A percentile compares a stretch with the other conserved stretches of the same genome.
phyloP scores from a whole-genome alignment of 2,797 vertebrate species.

The Megaceryle alcyon region DNA sequence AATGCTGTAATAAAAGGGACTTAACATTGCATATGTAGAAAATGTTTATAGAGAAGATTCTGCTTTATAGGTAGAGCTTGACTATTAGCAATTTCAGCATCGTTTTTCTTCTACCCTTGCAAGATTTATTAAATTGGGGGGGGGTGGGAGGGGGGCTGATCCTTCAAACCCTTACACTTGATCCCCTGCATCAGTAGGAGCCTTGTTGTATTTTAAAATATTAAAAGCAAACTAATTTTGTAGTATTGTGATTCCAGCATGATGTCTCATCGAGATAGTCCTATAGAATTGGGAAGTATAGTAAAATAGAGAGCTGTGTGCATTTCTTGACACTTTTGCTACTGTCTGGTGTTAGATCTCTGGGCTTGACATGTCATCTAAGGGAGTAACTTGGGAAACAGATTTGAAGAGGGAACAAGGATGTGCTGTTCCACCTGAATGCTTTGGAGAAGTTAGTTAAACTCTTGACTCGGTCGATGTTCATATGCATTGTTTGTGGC shows the following conservation, averaged over 20 bases:
- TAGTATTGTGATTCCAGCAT: slow-evolving; percentile 69
- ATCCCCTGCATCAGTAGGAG: slow-evolving; percentile 60
- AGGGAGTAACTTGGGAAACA: slow-evolving; percentile 23
- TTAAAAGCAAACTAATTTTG: slow-evolving; percentile 65
- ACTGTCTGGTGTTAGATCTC: slow-evolving; percentile 56
- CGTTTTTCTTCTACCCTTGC: slow-evolving; percentile 67
- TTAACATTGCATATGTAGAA: slow-evolving; percentile 67
- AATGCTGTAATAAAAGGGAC: slow-evolving; percentile 66
- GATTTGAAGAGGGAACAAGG: background rate
- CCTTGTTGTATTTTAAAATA: slow-evolving; percentile 67
- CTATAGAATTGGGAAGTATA: slow-evolving; percentile 60
- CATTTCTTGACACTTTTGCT: slow-evolving; percentile 61
- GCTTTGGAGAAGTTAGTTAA: background rate
- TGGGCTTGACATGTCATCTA: slow-evolving; percentile 32
- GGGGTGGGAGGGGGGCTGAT: background rate
- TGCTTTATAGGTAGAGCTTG: slow-evolving; percentile 71
- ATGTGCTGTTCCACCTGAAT: slow-evolving; percentile 31
- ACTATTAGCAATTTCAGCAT: slow-evolving; percentile 68
- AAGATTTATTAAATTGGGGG: slow-evolving; percentile 42
- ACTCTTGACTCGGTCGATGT: background rate
- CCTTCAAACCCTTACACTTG: slow-evolving; percentile 34
- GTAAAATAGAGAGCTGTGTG: slow-evolving; percentile 64
- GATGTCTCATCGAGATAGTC: slow-evolving; percentile 64
- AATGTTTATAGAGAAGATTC: slow-evolving; percentile 69
- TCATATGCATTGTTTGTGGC: background rate